Evolutionary conservation across 1,140 invertebrate species (phyloP), one percentile per base, ranked within the genome.

Genomic region (Acromyrmex echinatior): DNA sequence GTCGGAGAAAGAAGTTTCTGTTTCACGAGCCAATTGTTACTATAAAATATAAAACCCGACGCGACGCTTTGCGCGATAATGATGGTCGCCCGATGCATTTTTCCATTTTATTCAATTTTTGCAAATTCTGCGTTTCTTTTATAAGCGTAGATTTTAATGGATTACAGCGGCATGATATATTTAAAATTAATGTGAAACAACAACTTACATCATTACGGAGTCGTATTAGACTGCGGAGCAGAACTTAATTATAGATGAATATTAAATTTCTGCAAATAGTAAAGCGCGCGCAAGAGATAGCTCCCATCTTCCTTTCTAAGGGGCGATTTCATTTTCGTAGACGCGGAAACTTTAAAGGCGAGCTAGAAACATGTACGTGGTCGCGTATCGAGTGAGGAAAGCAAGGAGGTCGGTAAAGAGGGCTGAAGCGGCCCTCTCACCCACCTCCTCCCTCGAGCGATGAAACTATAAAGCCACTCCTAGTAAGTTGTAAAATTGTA

Each of bases 401-500:
- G 53, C 49, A 68, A 39, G 21, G 21, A 82, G 76, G 39, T 76
- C 12, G 77, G 79, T 21, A 31, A 45, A 86, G 45, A 79, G 31
- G 62, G 73, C 86, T 70, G 76, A 65, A 18, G 58, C 60, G 14
- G 45, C 10, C 56, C 80, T 82, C 21, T 65, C 62, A 4, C 35
- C 14, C 35, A 12, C 28, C 28, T 28, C 49, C 51, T 56, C 65
- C 88, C 68, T 70, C 82, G 73, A 88, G 89, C 91, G 92, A 92
- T 92, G 91, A 92, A 95, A 94, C 92, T 92, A 92, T 94, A 94
- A 94, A 94, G 87, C 92, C 87, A 93, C 92, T 92, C 87, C 88
- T 91, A 91, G 92, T 94, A 94, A 93, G 92, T 93, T 94, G 93
- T 94, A 94, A 94, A 94, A 95, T 94, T 92, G 93, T 94, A 94